phyloP scores from a whole-genome alignment of 2,888 invertebrate species.

The Trachelus iudaicus region DNA sequence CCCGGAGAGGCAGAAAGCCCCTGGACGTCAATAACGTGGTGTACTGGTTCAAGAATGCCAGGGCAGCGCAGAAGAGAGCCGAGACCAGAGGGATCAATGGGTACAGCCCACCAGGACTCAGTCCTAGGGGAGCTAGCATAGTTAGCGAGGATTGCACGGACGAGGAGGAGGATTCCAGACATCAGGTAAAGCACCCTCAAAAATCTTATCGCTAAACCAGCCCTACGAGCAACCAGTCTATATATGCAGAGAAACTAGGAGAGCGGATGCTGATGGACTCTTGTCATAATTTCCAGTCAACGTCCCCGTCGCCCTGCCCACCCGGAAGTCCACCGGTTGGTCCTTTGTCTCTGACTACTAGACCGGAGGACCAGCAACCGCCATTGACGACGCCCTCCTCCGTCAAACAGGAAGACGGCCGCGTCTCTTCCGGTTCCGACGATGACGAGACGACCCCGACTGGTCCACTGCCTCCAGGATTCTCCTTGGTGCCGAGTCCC shows the following conservation, averaged over 20 bases:
- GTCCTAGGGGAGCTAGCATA: constrained; percentile 63
- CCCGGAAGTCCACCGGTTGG: constrained; percentile 59
- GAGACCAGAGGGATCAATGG: constrained; percentile 70
- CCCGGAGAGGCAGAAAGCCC: constrained; percentile 91
- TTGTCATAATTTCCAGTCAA: constrained; percentile 43
- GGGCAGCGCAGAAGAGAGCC: constrained; percentile 94
- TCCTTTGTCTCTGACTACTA: constrained; percentile 59
- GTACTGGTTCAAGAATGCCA: constrained; percentile 97
- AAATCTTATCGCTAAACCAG: not conserved
- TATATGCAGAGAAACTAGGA: not conserved
- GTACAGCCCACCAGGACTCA: constrained; percentile 62
- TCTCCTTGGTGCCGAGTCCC: constrained; percentile 86
- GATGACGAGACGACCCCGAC: constrained; percentile 70
- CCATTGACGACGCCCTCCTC: constrained; percentile 50
- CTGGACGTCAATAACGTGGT: constrained; percentile 96
- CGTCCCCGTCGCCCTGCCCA: constrained; percentile 59
- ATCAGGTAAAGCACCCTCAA: constrained; percentile 53
- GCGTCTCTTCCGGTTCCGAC: constrained; percentile 64
- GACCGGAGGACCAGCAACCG: constrained; percentile 60
- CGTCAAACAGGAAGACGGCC: constrained; percentile 58
- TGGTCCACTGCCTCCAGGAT: constrained; percentile 71
- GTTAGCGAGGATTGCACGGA: constrained; percentile 65
- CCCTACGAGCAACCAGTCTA: not conserved
- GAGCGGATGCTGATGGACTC: constrained; percentile 16
- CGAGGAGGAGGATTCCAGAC: constrained; percentile 68